These are phyloP conservation scores for Troides helena DNA, from an alignment of 2,888 invertebrate species.

Conservation along the genomic window DNA sequence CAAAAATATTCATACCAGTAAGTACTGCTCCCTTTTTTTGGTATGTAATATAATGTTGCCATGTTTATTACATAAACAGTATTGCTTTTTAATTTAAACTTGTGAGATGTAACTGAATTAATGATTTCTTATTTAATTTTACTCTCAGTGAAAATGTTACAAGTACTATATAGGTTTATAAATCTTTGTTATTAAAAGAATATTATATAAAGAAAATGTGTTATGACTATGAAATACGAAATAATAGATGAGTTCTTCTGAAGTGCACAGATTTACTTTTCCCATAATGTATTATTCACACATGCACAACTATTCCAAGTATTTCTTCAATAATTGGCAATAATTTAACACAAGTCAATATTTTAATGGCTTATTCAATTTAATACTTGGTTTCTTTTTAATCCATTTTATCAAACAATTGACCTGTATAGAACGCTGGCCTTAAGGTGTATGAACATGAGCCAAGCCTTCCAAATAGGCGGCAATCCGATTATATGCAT, in stretches of 20 bases:
- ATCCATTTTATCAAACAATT: slow-evolving; percentile 62
- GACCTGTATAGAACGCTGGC: slow-evolving; percentile 68
- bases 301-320: neutral
- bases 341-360: slow-evolving; percentile 61
- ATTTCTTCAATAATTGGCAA: slow-evolving; percentile 54
- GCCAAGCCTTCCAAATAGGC: slow-evolving; percentile 77
- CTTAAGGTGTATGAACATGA: slow-evolving; percentile 80
- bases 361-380: slow-evolving; percentile 37
- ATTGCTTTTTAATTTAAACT: neutral
- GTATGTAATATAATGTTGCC: neutral
- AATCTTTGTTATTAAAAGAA: neutral
- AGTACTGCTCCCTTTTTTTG: slow-evolving; percentile 48
- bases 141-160: neutral
- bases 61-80: neutral
- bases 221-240: neutral
- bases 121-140: neutral
- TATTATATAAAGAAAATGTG: slow-evolving; percentile 1
- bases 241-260: neutral
- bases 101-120: neutral
- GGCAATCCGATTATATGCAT: slow-evolving; percentile 64
- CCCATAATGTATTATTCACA: neutral
- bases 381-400: slow-evolving; percentile 47
- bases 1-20: slow-evolving; percentile 89
- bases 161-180: neutral
- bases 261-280: slow-evolving; percentile 37